Evolutionary conservation across 1,140 invertebrate species (phyloP).

Genomic region (Orussus abietinus): DNA sequence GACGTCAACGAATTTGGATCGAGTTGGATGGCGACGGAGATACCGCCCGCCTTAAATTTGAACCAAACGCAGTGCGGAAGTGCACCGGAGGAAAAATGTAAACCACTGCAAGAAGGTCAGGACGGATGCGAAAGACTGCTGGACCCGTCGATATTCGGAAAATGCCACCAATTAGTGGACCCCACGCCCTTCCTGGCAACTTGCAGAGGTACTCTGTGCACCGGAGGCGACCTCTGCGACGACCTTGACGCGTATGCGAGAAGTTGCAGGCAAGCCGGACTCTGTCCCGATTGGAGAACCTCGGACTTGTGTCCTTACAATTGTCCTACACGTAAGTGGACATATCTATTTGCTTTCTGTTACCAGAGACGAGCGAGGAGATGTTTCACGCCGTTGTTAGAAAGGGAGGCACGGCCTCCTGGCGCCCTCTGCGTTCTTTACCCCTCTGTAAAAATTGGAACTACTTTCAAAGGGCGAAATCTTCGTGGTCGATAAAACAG

Average conservation of each 20-base stretch:
- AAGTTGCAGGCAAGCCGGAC: conserved; percentile 63
- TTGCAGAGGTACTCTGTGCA: conserved; percentile 67
- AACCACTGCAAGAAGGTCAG: conserved; percentile 37
- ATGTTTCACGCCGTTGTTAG: no score
- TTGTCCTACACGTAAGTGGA: conserved; percentile 45
- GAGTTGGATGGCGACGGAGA: conserved; percentile 58
- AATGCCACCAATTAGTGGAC: conserved; percentile 71
- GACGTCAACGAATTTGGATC: conserved; percentile 56
- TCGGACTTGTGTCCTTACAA: conserved; percentile 61
- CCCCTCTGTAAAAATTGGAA: no score
- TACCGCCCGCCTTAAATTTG: conserved; percentile 29
- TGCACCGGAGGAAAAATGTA: conserved; percentile 48
- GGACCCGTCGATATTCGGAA: conserved; percentile 61
- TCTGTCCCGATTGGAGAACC: conserved; percentile 70
- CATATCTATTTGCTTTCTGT: no score
- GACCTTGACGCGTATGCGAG: conserved; percentile 69
- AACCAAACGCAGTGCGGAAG: conserved; percentile 29
- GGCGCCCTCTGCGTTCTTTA: no score
- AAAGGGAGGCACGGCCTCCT: no score
- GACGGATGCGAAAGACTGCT: conserved; percentile 65
- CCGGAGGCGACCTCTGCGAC: conserved; percentile 58
- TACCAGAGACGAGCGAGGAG: no score
- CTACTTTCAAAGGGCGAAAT: no score
- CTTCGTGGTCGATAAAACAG: no score
- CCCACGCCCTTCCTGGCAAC: conserved; percentile 62